Conservation (phyloP, 2,113 vertebrate genomes). For the Hylia prasina region DNA sequence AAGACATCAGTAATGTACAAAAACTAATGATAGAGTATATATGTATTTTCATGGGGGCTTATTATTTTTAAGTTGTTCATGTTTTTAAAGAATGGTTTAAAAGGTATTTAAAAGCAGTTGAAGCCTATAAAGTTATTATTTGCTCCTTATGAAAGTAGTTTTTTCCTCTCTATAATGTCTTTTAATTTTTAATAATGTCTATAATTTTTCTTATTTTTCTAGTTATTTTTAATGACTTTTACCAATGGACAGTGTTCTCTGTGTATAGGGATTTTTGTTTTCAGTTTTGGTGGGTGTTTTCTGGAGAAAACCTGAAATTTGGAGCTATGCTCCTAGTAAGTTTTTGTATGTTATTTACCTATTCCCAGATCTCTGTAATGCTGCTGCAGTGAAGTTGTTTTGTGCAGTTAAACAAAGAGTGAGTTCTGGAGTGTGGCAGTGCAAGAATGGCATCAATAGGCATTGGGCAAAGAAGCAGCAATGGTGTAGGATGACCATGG, state of each 20-base stretch:
- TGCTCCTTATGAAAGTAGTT: neutral
- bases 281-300: neutral
- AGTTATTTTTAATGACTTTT: neutral
- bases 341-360: neutral
- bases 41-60: neutral
- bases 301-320: neutral
- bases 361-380: neutral
- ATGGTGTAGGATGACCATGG: neutral
- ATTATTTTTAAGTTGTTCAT: neutral
- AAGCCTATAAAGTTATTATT: neutral
- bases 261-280: neutral
- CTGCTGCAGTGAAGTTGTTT: neutral
- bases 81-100: neutral
- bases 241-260: neutral
- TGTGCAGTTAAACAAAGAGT: neutral
- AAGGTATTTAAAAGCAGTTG: neutral
- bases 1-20: neutral
- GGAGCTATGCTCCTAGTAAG: neutral
- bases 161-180: neutral
- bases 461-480: neutral
- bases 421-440: neutral
- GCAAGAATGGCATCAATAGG: neutral
- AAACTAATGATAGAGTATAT: neutral
- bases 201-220: neutral
- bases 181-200: neutral